Conservation (phyloP, 2,797 vertebrate species). For the Dendrocincla tyrannina region DNA sequence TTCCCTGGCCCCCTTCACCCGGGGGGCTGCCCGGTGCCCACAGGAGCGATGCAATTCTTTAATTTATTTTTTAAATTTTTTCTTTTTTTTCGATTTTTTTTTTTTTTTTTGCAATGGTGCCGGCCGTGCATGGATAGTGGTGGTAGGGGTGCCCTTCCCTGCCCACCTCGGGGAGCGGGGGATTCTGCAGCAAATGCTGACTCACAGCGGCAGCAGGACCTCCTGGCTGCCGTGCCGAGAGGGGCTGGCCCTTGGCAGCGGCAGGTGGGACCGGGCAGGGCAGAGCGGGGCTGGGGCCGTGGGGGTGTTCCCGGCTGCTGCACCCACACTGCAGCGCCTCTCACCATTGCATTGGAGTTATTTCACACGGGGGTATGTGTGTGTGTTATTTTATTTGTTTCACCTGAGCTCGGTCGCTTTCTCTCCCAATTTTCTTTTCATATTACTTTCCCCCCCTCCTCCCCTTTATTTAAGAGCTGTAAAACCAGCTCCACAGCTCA, state of each 20-base stretch:
- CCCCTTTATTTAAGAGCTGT: not conserved
- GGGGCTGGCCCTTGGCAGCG: not conserved
- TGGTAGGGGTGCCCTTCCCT: not conserved
- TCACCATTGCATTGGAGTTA: not conserved
- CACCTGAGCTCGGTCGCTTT: not conserved
- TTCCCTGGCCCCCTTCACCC: not conserved
- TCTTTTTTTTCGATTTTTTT: accelerated
- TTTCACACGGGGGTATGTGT: not conserved
- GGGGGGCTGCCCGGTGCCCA: too few species aligned
- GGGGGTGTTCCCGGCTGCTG: constrained; percentile 8
- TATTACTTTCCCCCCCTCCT: not conserved
- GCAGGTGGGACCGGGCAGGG: not conserved
- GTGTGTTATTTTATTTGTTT: not conserved
- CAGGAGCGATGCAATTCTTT: not conserved
- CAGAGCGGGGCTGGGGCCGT: not conserved
- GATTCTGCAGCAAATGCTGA: constrained; percentile 34
- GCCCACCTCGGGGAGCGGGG: not conserved
- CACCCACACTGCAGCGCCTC: not conserved
- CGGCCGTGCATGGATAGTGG: not conserved
- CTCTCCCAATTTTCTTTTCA: not conserved
- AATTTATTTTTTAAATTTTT: too few species aligned
- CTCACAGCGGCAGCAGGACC: constrained; percentile 30
- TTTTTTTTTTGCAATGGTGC: not conserved
- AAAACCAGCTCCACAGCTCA: not conserved
- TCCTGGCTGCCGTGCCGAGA: not conserved